These are phyloP conservation scores for Psix sp. DNA, from an alignment of 1,140 invertebrate species.

Conservation along the genomic window DNA sequence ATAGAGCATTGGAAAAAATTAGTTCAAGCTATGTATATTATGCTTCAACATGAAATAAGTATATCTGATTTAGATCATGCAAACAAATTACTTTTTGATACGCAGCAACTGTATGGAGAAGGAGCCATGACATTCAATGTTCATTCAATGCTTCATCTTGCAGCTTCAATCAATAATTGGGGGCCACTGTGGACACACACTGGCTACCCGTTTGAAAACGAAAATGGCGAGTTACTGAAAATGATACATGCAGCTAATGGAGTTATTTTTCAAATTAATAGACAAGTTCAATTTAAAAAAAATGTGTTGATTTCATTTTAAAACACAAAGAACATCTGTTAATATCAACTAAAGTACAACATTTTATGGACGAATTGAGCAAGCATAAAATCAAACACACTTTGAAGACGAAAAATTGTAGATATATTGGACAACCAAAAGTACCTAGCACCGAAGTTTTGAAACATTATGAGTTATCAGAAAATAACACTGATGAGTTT, in stretches of 20 bases:
- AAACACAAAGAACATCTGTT: conserved; percentile 1
- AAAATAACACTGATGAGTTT: no score
- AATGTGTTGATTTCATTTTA: no score
- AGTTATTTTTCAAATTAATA: conserved; percentile 26
- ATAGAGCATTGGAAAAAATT: conserved; percentile 29
- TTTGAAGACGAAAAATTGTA: not conserved
- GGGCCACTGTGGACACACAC: no score
- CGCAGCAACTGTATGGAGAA: conserved; percentile 14
- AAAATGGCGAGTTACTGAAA: conserved; percentile 16
- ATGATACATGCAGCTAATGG: no score
- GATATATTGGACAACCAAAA: not conserved
- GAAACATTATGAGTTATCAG: no score
- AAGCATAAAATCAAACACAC: conserved; percentile 11
- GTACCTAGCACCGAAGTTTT: no score
- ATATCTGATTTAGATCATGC: conserved; percentile 1
- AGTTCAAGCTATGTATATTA: conserved; percentile 20
- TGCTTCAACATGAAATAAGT: conserved; percentile 17
- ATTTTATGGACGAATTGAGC: conserved; percentile 7
- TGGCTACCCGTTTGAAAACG: conserved; percentile 15
- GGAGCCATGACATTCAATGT: conserved; percentile 16
- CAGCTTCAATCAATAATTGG: conserved; percentile 3
- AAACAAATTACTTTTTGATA: conserved; percentile 7
- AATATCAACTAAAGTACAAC: conserved; percentile 6
- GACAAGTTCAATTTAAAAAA: conserved; percentile 23
- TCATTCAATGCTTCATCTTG: conserved; percentile 20